phyloP scores from a whole-genome alignment of 2,797 vertebrate genomes.

The Oreochromis grahami region DNA sequence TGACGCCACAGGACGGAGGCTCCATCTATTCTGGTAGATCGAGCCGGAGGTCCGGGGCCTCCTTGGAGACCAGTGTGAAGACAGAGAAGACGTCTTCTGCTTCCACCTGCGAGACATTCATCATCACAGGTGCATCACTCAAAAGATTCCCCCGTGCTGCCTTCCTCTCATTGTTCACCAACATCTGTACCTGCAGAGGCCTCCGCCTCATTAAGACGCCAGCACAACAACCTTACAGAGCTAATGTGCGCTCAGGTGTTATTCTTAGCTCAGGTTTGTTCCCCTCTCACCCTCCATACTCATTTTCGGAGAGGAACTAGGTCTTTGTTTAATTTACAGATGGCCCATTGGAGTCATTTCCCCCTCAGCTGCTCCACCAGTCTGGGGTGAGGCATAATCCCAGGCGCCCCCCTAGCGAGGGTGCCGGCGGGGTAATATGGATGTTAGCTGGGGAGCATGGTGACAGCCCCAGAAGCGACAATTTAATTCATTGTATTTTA shows the following conservation, averaged over 20 bases:
- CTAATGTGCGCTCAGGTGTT: constrained; percentile 37
- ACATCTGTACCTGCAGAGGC: constrained; percentile 12
- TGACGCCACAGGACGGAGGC: constrained; percentile 9
- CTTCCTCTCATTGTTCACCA: not conserved
- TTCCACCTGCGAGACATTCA: constrained; percentile 35
- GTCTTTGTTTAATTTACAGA: constrained; percentile 62
- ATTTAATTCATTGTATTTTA: constrained; percentile 78
- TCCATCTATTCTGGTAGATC: constrained; percentile 20
- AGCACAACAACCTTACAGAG: not conserved
- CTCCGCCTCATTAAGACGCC: constrained; percentile 34
- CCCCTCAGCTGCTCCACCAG: constrained; percentile 22
- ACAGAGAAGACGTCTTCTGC: not conserved
- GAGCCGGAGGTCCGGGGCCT: constrained; percentile 17
- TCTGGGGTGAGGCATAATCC: constrained; percentile 45
- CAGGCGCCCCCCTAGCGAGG: constrained; percentile 59
- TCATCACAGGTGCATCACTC: constrained; percentile 31
- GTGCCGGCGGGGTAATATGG: constrained; percentile 71
- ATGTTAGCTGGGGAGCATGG: constrained; percentile 63
- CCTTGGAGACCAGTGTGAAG: not conserved
- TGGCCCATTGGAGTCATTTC: constrained; percentile 44
- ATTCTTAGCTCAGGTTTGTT: constrained; percentile 10
- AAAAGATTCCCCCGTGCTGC: constrained; percentile 15
- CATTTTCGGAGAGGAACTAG: constrained; percentile 38
- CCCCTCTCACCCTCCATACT: not conserved
- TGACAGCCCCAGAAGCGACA: constrained; percentile 58